Percentiles rank a stretch among this genome's conserved stretches.
Evolutionary conservation across 2,113 vertebrate genomes (phyloP).

Genomic region (Tachuris rubrigastra): DNA sequence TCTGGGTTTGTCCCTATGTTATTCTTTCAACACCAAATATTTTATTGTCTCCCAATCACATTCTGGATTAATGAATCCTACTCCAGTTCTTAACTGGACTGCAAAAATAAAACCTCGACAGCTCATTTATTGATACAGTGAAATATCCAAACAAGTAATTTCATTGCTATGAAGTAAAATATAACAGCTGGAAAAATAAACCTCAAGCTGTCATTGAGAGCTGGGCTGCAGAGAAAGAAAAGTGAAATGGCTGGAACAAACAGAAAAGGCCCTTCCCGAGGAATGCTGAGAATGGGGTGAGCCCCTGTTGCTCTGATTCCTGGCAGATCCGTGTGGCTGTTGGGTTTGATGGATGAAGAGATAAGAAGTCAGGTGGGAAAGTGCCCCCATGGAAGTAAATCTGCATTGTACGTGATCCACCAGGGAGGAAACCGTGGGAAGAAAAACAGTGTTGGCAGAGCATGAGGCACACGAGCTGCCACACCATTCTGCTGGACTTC

Average conservation of each 20-base stretch:
- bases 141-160: slow-evolving; percentile 59
- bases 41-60: neutral
- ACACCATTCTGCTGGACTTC: neutral
- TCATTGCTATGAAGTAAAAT: slow-evolving; percentile 56
- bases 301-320: neutral
- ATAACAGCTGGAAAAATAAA: slow-evolving; percentile 65
- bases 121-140: slow-evolving; percentile 50
- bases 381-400: neutral
- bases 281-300: neutral
- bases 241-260: slow-evolving; percentile 11
- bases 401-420: neutral
- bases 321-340: neutral
- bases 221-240: slow-evolving; percentile 11
- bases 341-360: neutral
- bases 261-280: neutral
- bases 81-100: slow-evolving; percentile 11
- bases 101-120: slow-evolving; percentile 45
- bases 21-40: slow-evolving; percentile 16
- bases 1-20: neutral
- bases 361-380: slow-evolving; percentile 41
- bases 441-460: slow-evolving; percentile 7
- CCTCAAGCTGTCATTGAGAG: slow-evolving; percentile 17
- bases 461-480: neutral
- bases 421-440: neutral
- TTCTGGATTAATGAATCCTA: neutral